These are phyloP conservation scores for Wiebesia pumilae DNA, from an alignment of 1,140 invertebrate genomes.

Conservation along the genomic window DNA sequence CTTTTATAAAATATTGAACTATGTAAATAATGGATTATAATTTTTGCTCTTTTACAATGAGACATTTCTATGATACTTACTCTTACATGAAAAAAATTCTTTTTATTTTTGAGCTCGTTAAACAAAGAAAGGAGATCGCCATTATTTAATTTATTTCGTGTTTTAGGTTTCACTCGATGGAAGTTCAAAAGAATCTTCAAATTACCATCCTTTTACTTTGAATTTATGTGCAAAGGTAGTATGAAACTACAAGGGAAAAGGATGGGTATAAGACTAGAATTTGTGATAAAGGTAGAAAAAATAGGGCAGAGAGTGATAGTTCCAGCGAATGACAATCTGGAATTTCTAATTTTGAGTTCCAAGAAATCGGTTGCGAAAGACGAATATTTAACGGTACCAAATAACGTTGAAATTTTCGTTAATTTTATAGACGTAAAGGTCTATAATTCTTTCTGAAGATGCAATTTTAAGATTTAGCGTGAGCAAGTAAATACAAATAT, in stretches of 20 bases:
- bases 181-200: not conserved
- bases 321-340: conserved; percentile 28
- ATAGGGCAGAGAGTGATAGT: not conserved
- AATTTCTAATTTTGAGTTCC: conserved; percentile 40
- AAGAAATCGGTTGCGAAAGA: conserved; percentile 17
- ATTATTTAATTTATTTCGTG: not conserved
- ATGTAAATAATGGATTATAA: too few relatives aligned
- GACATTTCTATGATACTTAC: too few relatives aligned
- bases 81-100: too few relatives aligned
- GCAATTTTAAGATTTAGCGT: too few relatives aligned
- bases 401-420: not conserved
- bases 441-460: too few relatives aligned
- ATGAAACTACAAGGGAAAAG: not conserved
- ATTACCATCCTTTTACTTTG: not conserved
- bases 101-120: not conserved
- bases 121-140: not conserved
- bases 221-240: not conserved
- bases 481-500: too few relatives aligned
- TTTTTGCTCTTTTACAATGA: too few relatives aligned
- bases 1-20: too few relatives aligned
- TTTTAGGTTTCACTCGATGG: not conserved
- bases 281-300: conserved; percentile 3
- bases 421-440: not conserved
- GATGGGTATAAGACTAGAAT: not conserved
- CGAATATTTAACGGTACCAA: not conserved